Evolutionary conservation across 2,113 vertebrate species (phyloP).

Genomic region (Madoqua kirkii): DNA sequence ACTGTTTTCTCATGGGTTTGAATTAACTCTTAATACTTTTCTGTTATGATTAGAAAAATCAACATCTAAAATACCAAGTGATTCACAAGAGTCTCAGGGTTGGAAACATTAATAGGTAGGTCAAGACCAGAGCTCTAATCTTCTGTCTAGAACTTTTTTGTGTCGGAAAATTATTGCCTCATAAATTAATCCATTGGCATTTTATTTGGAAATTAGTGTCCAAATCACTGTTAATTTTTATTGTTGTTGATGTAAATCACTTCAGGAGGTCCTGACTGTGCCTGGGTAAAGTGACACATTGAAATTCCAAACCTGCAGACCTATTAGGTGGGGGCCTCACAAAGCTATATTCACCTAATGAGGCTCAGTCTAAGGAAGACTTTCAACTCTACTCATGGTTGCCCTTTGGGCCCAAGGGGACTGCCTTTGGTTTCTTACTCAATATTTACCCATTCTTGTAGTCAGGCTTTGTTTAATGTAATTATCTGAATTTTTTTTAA

Average conservation of each 20-base stretch:
- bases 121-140: not conserved
- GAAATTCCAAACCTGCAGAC: not conserved
- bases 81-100: not conserved
- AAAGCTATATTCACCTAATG: not conserved
- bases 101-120: not conserved
- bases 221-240: not conserved
- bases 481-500: not conserved
- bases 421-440: not conserved
- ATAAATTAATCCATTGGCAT: not conserved
- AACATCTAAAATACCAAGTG: not conserved
- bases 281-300: not conserved
- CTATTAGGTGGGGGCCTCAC: not conserved
- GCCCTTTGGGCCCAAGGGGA: not conserved
- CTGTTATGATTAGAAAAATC: not conserved
- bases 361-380: not conserved
- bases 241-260: not conserved
- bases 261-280: not conserved
- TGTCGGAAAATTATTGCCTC: not conserved
- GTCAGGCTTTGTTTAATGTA: not conserved
- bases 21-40: not conserved
- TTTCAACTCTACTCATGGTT: not conserved
- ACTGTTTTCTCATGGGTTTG: not conserved
- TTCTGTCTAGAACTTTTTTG: not conserved
- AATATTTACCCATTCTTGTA: not conserved
- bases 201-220: slow-evolving; percentile 8